Evolutionary conservation across 1,140 invertebrate species (phyloP).

Genomic region (Araneus ventricosus): DNA sequence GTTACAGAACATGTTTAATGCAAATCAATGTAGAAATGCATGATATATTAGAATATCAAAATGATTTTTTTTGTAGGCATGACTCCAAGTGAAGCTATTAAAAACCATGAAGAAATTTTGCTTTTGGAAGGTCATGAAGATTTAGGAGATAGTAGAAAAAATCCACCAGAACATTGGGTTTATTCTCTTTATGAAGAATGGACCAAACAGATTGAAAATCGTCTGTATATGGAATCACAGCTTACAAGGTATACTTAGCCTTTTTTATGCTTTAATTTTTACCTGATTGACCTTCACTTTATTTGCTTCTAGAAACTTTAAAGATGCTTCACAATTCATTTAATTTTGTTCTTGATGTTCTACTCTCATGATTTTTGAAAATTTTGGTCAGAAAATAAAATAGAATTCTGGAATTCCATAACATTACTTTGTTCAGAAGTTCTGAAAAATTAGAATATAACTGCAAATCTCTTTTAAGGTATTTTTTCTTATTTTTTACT

Average conservation of each 20-base stretch:
- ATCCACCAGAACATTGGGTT: not conserved
- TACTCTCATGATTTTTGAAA: too few species aligned
- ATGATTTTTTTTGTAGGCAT: not conserved
- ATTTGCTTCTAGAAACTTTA: not conserved
- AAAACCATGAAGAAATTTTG: not conserved
- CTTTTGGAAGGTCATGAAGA: conserved; percentile 5
- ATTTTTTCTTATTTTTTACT: too few species aligned
- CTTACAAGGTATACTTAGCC: not conserved
- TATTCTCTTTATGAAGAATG: not conserved
- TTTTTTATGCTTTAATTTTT: not conserved
- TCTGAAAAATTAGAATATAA: too few species aligned
- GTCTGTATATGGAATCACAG: not conserved
- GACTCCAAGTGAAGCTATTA: conserved; percentile 16
- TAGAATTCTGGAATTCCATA: too few species aligned
- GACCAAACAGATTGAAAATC: not conserved
- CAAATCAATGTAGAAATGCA: too few species aligned
- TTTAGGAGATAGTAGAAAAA: not conserved
- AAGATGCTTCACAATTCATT: too few species aligned
- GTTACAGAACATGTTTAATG: too few species aligned
- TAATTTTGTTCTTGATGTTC: too few species aligned
- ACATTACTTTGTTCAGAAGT: too few species aligned
- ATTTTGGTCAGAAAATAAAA: too few species aligned
- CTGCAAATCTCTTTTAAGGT: too few species aligned
- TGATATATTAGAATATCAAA: too few species aligned
- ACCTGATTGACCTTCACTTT: not conserved